A percentile compares a stretch with the other conserved stretches of the same genome.
These are phyloP conservation scores for Timandra comae DNA, from an alignment of 2,888 invertebrate genomes.

Conservation along the genomic window DNA sequence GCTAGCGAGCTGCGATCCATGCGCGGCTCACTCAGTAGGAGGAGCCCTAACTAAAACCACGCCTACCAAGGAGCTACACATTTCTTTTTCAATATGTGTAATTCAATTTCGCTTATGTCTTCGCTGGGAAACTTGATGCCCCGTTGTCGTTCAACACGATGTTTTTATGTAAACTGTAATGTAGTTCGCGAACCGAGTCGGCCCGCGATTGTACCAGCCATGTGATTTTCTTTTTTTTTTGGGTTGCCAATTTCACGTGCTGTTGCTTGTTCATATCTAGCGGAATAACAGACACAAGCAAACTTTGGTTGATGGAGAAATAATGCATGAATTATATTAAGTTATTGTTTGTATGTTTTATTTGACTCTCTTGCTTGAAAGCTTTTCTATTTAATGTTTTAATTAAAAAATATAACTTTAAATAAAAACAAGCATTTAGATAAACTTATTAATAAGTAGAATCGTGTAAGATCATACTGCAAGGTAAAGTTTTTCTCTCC, in stretches of 20 bases:
- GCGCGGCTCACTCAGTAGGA: conserved; percentile 67
- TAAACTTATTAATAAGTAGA: too few species aligned
- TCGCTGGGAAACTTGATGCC: conserved; percentile 77
- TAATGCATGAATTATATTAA: conserved; percentile 6
- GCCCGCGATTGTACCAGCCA: conserved; percentile 57
- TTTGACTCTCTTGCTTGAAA: background rate
- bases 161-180: conserved; percentile 77
- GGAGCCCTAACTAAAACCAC: conserved; percentile 68
- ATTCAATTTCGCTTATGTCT: conserved; percentile 78
- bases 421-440: too few species aligned
- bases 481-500: too few species aligned
- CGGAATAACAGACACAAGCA: conserved; percentile 32
- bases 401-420: background rate
- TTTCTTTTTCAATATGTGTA: conserved; percentile 78
- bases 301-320: conserved; percentile 25
- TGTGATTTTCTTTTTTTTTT: conserved; percentile 61
- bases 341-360: conserved; percentile 1
- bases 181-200: conserved; percentile 72
- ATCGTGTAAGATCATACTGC: too few species aligned
- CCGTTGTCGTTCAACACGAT: conserved; percentile 76
- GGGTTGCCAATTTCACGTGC: conserved; percentile 65
- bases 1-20: conserved; percentile 56
- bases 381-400: background rate
- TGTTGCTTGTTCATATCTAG: conserved; percentile 58
- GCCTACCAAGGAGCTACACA: conserved; percentile 76